Percentiles rank a stretch among this genome's conserved stretches.
Evolutionary conservation across 1,140 invertebrate species (phyloP).

Genomic region (Heliconius eleuchia): DNA sequence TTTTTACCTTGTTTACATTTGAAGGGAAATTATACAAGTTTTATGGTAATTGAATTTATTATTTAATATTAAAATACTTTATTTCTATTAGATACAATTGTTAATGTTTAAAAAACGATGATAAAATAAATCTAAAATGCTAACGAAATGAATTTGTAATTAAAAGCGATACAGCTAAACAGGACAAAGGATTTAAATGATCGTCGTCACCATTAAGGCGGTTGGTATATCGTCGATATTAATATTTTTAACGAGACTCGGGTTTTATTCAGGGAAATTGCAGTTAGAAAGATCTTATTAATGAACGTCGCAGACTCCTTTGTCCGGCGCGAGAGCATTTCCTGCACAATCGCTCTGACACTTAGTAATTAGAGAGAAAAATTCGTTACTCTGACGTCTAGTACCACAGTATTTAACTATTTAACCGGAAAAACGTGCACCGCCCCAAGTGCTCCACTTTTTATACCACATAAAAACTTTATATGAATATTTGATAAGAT

Average conservation of each 20-base stretch:
- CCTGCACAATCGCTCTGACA: conserved; percentile 77
- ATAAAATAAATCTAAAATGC: conserved; percentile 9
- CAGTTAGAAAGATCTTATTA: conserved; percentile 80
- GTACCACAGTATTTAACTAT: conserved; percentile 57
- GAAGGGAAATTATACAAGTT: background rate
- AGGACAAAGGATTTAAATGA: conserved; percentile 59
- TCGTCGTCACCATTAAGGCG: conserved; percentile 64
- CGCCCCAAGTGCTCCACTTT: conserved; percentile 29
- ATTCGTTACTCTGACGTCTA: conserved; percentile 70
- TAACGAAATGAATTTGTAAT: conserved; percentile 37
- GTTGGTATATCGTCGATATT: conserved; percentile 66
- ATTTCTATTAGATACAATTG: no score
- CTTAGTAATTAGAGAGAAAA: conserved; percentile 79
- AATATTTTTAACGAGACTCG: conserved; percentile 69
- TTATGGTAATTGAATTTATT: no score
- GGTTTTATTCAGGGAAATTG: conserved; percentile 77
- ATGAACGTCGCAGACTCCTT: conserved; percentile 76
- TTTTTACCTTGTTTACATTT: background rate
- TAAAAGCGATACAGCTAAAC: conserved; percentile 40
- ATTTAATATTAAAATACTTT: no score
- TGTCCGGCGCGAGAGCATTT: conserved; percentile 70
- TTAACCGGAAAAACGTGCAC: conserved; percentile 47
- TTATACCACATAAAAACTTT: background rate
- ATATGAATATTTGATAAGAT: conserved; percentile 41
- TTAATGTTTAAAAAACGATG: background rate